Percentiles rank a stretch among this genome's conserved stretches.
Evolutionary conservation across 2,113 vertebrate species (phyloP).

Genomic region (Saguinus midas): DNA sequence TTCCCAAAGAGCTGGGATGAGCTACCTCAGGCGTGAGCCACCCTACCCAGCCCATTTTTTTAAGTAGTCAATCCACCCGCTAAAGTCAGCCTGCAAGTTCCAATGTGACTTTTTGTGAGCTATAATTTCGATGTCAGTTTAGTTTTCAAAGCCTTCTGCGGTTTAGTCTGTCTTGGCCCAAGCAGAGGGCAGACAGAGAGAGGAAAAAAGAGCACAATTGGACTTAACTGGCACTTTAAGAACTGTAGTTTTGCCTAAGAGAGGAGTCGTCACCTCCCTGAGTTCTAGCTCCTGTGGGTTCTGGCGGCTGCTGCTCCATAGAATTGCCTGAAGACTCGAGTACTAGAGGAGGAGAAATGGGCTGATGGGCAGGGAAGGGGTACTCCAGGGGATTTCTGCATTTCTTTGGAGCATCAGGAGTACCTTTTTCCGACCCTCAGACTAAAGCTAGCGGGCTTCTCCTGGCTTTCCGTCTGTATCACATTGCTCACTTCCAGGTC

Average conservation of each 20-base stretch:
- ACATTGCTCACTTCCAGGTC: not conserved
- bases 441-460: not conserved
- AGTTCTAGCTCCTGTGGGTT: not conserved
- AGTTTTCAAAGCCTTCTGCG: not conserved
- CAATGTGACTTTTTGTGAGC: not conserved
- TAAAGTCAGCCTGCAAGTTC: not conserved
- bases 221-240: not conserved
- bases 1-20: too few species aligned
- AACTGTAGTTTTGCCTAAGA: not conserved
- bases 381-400: not conserved
- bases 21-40: too few species aligned
- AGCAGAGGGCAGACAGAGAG: not conserved
- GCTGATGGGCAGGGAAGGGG: too few species aligned
- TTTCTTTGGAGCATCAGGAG: not conserved
- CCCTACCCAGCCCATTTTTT: not conserved
- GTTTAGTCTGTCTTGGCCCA: not conserved
- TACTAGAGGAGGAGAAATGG: not conserved
- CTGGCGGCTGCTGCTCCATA: not conserved
- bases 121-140: not conserved
- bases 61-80: not conserved
- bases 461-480: not conserved
- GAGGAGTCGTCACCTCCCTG: not conserved
- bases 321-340: not conserved
- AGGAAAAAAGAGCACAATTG: not conserved
- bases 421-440: not conserved